Evolutionary conservation across 2,113 vertebrate genomes (phyloP), one percentile per base, ranked within the genome.

Genomic region (Xenotilapia caudafasciata): DNA sequence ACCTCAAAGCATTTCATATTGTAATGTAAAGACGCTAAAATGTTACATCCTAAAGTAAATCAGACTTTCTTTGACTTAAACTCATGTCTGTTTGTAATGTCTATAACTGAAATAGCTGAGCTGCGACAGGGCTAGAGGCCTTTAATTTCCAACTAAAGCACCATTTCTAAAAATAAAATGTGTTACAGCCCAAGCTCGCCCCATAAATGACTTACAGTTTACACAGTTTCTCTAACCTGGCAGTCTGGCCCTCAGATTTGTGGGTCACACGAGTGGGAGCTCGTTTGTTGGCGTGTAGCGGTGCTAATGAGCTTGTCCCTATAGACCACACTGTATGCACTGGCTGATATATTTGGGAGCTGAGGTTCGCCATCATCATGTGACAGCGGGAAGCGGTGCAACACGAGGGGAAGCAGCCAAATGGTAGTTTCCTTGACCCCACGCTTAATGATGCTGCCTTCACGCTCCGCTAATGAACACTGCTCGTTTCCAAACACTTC

Each of bases 361-460:
- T 60, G 86, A 89, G 60, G 86, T 91, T 88, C 55, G 87, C 73
- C 68, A 60, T 79, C 83, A 21, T 21, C 80, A 11, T 91, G 83
- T 55, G 92, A 91, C 86, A 85, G 85, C 28, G 84, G 73, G 89
- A 88, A 83, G 40, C 11, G 3, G 77, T 11, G 87, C 26, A 79
- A 79, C 23, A 38, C 68, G 68, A 80, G 33, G 19, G 35, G 79
- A 80, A 15, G 75, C 80, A 55, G 91, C 87, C 88, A 90, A 89
- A 70, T 92, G 93, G 88, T 93, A 90, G 10, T 83, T 86, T 86
- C 56, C 54, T 89, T 88, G 89, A 94, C 91, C 90, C 68, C 49
- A 21, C 38, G 31, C 85, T 91, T 95, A 90, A 93, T 93, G 90
- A 93, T 86, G 87, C 86, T 77, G 84, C 82, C 73, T 86, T 83